Evolutionary conservation across 2,113 vertebrate species (phyloP).

Genomic region (Podocnemis expansa): DNA sequence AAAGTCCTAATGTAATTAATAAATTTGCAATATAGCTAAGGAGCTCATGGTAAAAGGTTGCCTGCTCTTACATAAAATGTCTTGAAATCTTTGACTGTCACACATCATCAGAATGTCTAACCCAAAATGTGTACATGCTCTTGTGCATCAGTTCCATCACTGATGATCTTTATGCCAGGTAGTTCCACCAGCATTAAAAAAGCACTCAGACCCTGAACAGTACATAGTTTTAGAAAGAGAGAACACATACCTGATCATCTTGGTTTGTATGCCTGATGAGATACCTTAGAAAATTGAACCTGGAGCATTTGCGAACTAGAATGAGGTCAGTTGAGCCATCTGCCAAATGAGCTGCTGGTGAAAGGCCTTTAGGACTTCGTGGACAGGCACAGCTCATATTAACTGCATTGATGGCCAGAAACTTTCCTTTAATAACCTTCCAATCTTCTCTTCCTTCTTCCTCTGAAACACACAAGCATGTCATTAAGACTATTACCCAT

Average conservation of each 20-base stretch:
- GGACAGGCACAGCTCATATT: conserved; percentile 96
- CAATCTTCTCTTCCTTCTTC: conserved; percentile 79
- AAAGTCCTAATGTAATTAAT: neutral
- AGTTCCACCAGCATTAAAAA: neutral
- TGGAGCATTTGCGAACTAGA: conserved; percentile 93
- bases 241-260: conserved; percentile 86
- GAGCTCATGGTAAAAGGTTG: neutral
- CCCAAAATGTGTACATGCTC: neutral
- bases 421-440: conserved; percentile 90
- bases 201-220: neutral
- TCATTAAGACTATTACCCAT: neutral
- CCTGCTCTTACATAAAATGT: neutral
- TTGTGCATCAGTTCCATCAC: neutral
- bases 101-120: neutral
- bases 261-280: conserved; percentile 92
- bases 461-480: conserved; percentile 70
- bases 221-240: neutral
- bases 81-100: neutral
- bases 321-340: conserved; percentile 95
- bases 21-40: neutral
- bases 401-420: conserved; percentile 92
- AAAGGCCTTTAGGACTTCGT: conserved; percentile 91
- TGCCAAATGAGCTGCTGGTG: conserved; percentile 93
- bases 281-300: conserved; percentile 90
- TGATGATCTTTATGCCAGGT: neutral